Evolutionary conservation across 64 coral and sea anemone species (phyloP).

Genomic region (Montipora foliosa): DNA sequence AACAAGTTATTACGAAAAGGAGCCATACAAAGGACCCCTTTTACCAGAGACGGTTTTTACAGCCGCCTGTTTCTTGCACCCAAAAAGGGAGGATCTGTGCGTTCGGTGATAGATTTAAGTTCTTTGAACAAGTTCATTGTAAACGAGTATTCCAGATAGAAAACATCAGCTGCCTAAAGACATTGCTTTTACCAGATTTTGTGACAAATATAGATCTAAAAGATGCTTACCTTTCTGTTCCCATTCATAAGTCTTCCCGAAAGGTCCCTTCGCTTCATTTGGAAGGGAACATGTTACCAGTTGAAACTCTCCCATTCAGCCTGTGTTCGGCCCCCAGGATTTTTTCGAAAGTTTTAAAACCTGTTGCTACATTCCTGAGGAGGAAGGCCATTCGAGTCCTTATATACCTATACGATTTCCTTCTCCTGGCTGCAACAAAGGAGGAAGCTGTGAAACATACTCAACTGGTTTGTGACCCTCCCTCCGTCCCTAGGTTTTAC

Average conservation of each 20-base stretch:
- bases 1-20: too few relatives aligned
- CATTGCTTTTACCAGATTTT: neutral
- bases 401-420: constrained; percentile 66
- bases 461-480: neutral
- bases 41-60: too few relatives aligned
- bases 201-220: constrained; percentile 8
- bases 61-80: too few relatives aligned
- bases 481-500: constrained; percentile 42
- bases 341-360: constrained; percentile 66
- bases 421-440: neutral
- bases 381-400: constrained; percentile 28
- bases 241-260: neutral
- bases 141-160: too few relatives aligned
- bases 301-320: constrained; percentile 54
- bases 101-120: too few relatives aligned
- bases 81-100: too few relatives aligned
- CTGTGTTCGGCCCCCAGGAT: constrained; percentile 38
- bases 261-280: constrained; percentile 22
- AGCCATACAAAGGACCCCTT: too few relatives aligned
- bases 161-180: too few relatives aligned
- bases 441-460: neutral
- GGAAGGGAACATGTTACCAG: constrained; percentile 29
- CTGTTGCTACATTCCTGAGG: constrained; percentile 23
- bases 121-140: too few relatives aligned
- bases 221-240: constrained; percentile 35